These are phyloP conservation scores for Caerostris darwini DNA, from an alignment of 1,140 invertebrate species.

Conservation along the genomic window DNA sequence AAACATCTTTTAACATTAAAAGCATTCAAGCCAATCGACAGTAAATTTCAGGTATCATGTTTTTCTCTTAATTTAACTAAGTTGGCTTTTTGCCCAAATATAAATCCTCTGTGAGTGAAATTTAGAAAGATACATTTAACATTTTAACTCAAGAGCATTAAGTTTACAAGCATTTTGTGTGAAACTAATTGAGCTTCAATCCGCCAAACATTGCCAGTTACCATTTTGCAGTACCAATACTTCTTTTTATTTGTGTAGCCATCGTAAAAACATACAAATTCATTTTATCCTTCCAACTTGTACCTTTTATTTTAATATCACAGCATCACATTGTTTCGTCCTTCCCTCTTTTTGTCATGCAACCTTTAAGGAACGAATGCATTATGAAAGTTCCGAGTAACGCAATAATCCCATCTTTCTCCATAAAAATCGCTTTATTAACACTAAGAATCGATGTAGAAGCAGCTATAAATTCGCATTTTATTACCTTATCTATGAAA, in stretches of 20 bases:
- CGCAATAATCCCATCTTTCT: constrained; percentile 44
- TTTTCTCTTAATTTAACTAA: no score
- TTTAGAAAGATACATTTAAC: no score
- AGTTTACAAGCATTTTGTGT: no score
- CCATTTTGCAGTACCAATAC: not conserved
- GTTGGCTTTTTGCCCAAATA: no score
- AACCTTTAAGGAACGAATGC: not conserved
- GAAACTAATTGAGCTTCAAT: no score
- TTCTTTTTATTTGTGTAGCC: not conserved
- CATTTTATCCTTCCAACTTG: not conserved
- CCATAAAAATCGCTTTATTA: constrained; percentile 68
- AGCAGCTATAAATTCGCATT: constrained; percentile 54
- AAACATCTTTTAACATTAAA: no score
- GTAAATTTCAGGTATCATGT: no score
- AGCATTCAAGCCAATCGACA: no score
- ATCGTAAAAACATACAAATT: not conserved
- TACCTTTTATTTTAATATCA: constrained; percentile 30
- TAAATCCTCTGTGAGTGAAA: no score
- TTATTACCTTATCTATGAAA: constrained; percentile 60
- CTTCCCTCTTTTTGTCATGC: not conserved
- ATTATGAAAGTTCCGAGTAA: not conserved
- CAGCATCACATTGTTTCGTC: not conserved
- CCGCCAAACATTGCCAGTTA: not conserved
- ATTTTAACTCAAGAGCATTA: no score
- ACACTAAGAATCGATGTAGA: not conserved